Percentiles rank a stretch among this genome's conserved stretches.
Evolutionary conservation across 2,888 invertebrate genomes (phyloP).

Genomic region (Stenodera caucasica): DNA sequence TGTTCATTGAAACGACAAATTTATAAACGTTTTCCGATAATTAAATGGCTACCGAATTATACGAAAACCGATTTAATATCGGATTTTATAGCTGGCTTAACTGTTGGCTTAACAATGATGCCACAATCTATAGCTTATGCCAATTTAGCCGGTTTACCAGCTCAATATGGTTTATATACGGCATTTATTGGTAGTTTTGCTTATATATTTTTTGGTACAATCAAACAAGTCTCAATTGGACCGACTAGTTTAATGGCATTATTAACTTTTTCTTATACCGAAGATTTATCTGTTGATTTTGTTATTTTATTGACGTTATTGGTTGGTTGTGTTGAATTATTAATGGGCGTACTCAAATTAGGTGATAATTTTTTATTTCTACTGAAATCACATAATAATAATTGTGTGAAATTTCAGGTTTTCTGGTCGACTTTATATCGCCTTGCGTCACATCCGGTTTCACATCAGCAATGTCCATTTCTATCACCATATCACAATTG

Average conservation of each 20-base stretch:
- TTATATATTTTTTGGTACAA: constrained; percentile 88
- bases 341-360: constrained; percentile 83
- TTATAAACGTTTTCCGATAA: constrained; percentile 74
- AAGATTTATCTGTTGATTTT: constrained; percentile 71
- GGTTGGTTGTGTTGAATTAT: constrained; percentile 71
- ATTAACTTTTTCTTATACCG: constrained; percentile 82
- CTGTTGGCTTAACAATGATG: constrained; percentile 91
- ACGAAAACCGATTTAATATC: constrained; percentile 74
- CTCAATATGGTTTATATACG: constrained; percentile 87
- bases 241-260: constrained; percentile 91
- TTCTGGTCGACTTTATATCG: constrained; percentile 86
- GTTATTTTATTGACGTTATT: constrained; percentile 77
- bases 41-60: constrained; percentile 79
- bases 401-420: too few species aligned
- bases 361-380: too few species aligned
- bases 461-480: constrained; percentile 86
- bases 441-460: constrained; percentile 88
- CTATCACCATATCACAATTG: constrained; percentile 86
- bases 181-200: constrained; percentile 61
- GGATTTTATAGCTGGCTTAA: constrained; percentile 88
- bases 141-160: constrained; percentile 73
- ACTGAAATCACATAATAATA: too few species aligned
- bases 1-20: too few species aligned
- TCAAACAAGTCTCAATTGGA: constrained; percentile 90
- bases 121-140: constrained; percentile 86